These are phyloP conservation scores for Lasioglossum malachurum DNA, from an alignment of 2,888 invertebrate species.

Conservation along the genomic window DNA sequence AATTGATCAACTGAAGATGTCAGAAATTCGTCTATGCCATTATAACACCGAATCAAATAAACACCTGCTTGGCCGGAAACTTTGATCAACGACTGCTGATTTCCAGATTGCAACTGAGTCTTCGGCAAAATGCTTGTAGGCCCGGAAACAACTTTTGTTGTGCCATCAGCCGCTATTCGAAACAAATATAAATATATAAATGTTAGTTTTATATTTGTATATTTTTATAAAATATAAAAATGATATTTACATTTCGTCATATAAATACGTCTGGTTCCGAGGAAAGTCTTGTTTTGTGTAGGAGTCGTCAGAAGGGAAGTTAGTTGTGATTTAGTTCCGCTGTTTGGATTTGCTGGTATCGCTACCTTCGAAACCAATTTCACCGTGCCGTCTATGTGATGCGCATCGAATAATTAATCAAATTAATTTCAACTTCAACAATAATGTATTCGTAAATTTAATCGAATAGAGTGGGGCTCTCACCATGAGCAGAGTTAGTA, in stretches of 20 bases:
- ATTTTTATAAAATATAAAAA: too few relatives aligned
- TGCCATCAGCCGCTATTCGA: slow-evolving; percentile 87
- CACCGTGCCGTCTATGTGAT: slow-evolving; percentile 87
- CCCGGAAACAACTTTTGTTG: slow-evolving; percentile 88
- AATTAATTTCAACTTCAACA: neutral
- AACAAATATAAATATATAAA: slow-evolving; percentile 12
- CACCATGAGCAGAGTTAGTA: slow-evolving; percentile 87
- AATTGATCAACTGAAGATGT: slow-evolving; percentile 26
- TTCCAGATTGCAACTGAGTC: slow-evolving; percentile 81
- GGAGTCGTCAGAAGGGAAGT: slow-evolving; percentile 89
- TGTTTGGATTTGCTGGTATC: slow-evolving; percentile 86
- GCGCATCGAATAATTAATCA: neutral
- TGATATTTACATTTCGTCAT: slow-evolving; percentile 89
- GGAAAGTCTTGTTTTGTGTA: slow-evolving; percentile 88
- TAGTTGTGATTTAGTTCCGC: slow-evolving; percentile 88
- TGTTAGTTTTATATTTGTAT: too few relatives aligned
- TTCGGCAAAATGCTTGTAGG: slow-evolving; percentile 87
- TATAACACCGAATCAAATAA: slow-evolving; percentile 25
- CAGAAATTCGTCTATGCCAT: slow-evolving; percentile 26
- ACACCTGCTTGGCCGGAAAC: slow-evolving; percentile 81
- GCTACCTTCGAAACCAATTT: slow-evolving; percentile 89
- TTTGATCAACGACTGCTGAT: slow-evolving; percentile 86
- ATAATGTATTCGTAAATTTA: neutral
- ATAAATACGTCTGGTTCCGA: slow-evolving; percentile 89
- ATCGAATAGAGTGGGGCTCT: slow-evolving; percentile 19